Evolutionary conservation across 2,888 invertebrate genomes (phyloP).

Genomic region (Balanococcus diminutus): DNA sequence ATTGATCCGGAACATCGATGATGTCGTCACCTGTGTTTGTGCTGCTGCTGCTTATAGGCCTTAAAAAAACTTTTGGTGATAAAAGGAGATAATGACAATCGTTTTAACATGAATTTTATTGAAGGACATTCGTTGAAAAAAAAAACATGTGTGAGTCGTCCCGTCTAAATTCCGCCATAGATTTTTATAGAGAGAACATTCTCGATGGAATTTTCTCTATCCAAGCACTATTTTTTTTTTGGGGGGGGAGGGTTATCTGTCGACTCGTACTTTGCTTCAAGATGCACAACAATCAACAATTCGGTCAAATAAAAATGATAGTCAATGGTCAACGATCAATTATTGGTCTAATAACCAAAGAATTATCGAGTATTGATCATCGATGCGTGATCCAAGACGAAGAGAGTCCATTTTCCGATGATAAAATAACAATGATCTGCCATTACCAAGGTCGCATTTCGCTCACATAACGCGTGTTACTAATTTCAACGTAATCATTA

Average conservation of each 20-base stretch:
- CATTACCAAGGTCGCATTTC: not conserved
- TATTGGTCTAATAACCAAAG: not conserved
- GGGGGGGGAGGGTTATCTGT: no score
- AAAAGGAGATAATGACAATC: not conserved
- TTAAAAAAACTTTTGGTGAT: not conserved
- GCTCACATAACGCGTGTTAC: not conserved
- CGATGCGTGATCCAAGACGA: not conserved
- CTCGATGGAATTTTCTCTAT: not conserved
- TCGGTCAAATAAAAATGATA: not conserved
- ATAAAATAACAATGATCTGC: not conserved
- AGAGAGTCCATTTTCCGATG: not conserved
- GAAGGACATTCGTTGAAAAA: not conserved
- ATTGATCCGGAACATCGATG: not conserved
- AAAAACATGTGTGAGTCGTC: not conserved
- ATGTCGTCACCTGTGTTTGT: no score
- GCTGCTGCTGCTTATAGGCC: not conserved
- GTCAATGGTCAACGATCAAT: not conserved
- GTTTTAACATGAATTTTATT: not conserved
- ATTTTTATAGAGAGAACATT: not conserved
- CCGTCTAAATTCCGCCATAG: not conserved
- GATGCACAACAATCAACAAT: no score
- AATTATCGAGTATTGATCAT: not conserved
- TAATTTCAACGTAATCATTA: not conserved
- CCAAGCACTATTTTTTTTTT: no score
- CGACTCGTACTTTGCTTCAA: no score